phyloP scores from a whole-genome alignment of 2,113 vertebrate genomes.

The Cnemophilus loriae region DNA sequence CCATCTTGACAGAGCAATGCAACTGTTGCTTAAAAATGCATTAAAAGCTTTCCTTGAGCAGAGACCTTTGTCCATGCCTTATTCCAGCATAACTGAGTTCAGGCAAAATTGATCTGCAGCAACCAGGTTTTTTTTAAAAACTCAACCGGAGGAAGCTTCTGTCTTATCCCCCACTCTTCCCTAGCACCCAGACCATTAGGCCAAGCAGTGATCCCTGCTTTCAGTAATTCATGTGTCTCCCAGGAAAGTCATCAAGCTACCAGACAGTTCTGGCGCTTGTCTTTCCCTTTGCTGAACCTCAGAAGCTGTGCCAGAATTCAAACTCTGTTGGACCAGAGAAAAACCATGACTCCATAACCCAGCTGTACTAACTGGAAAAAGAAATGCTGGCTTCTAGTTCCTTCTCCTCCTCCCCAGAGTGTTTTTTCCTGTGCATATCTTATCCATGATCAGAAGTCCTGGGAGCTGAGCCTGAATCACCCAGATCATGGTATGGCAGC shows the following conservation, averaged over 20 bases:
- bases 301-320: constrained; percentile 1
- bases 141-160: neutral
- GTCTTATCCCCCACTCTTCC: neutral
- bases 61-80: neutral
- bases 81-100: neutral
- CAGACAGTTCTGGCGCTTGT: neutral
- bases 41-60: neutral
- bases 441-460: neutral
- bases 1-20: neutral
- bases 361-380: neutral
- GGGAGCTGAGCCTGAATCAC: neutral
- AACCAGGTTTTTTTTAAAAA: neutral
- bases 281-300: neutral
- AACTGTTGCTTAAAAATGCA: neutral
- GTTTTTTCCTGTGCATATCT: neutral
- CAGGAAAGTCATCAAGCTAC: neutral
- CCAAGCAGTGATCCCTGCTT: neutral
- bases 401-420: neutral
- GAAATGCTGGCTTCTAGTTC: neutral
- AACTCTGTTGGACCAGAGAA: neutral
- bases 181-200: neutral
- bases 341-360: neutral
- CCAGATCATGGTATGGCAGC: neutral
- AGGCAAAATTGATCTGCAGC: neutral
- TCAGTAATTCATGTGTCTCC: neutral